phyloP scores from a whole-genome alignment of 2,888 invertebrate genomes.

The Drosophila ezoana region DNA sequence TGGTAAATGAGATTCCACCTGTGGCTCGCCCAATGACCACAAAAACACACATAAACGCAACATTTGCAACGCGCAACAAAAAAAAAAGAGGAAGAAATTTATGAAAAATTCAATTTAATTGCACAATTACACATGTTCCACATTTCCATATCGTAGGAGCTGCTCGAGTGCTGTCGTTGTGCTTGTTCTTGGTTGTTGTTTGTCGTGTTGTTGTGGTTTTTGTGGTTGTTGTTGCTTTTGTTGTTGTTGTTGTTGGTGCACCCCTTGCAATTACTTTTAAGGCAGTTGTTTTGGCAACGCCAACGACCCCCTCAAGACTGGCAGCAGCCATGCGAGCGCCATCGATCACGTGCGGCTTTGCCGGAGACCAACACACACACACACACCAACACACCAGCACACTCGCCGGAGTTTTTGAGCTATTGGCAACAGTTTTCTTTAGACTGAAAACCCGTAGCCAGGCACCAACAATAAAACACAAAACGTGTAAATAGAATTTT shows the following conservation, averaged over 20 bases:
- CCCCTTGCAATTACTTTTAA: slow-evolving; percentile 81
- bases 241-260: slow-evolving; percentile 54
- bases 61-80: slow-evolving; percentile 39
- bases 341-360: slow-evolving; percentile 80
- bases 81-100: slow-evolving; percentile 62
- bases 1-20: slow-evolving; percentile 57
- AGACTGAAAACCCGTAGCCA: slow-evolving; percentile 20
- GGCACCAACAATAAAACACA: slow-evolving; percentile 82
- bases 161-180: slow-evolving; percentile 10
- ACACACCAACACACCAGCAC: slow-evolving; percentile 15
- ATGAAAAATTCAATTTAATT: slow-evolving; percentile 85
- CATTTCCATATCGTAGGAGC: slow-evolving; percentile 63
- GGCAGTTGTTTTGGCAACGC: slow-evolving; percentile 61
- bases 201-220: background rate
- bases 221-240: slow-evolving; percentile 21
- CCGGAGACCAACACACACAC: slow-evolving; percentile 38
- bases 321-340: slow-evolving; percentile 55
- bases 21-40: slow-evolving; percentile 39
- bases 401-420: slow-evolving; percentile 66
- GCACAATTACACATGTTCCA: slow-evolving; percentile 82
- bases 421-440: slow-evolving; percentile 70
- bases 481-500: slow-evolving; percentile 84
- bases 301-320: slow-evolving; percentile 74
- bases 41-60: slow-evolving; percentile 27
- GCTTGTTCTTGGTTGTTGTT: slow-evolving; percentile 25